phyloP scores from a whole-genome alignment of 92 coral and sea anemone species.

The Zoanthus sociatus region DNA sequence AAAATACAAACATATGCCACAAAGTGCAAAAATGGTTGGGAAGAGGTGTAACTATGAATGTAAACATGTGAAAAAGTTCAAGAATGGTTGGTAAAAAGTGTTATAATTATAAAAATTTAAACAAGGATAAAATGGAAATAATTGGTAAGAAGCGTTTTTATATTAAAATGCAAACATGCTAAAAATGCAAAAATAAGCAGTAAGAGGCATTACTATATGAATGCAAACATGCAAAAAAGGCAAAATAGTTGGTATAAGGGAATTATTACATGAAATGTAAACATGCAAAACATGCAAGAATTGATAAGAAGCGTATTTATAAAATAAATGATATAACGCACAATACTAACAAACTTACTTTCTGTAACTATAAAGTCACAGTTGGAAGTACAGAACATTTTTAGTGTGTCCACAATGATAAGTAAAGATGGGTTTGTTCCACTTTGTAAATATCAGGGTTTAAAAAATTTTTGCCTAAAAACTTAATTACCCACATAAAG shows the following conservation, averaged over 20 bases:
- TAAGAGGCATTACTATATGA: neutral
- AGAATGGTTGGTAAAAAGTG: conserved; percentile 73
- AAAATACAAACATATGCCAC: neutral
- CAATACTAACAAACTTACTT: too few relatives aligned
- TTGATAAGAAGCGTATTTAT: conserved; percentile 60
- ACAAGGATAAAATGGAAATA: conserved; percentile 55
- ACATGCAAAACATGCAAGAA: conserved; percentile 16
- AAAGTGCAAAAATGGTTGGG: neutral
- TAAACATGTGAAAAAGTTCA: conserved; percentile 48
- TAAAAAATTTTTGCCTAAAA: too few relatives aligned
- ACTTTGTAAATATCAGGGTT: too few relatives aligned
- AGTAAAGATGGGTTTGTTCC: too few relatives aligned
- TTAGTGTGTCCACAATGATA: too few relatives aligned
- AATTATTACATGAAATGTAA: neutral
- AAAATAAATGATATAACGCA: too few relatives aligned
- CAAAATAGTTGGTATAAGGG: too few relatives aligned
- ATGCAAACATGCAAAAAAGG: too few relatives aligned
- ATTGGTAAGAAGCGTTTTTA: conserved; percentile 68
- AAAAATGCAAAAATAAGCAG: neutral
- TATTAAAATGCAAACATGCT: neutral
- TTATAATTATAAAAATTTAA: neutral
- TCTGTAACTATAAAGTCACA: too few relatives aligned
- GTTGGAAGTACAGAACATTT: too few relatives aligned
- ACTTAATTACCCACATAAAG: too few relatives aligned
- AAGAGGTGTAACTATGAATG: neutral